Evolutionary conservation across 2,113 vertebrate genomes (phyloP).

Genomic region (Sapayoa aenigma): DNA sequence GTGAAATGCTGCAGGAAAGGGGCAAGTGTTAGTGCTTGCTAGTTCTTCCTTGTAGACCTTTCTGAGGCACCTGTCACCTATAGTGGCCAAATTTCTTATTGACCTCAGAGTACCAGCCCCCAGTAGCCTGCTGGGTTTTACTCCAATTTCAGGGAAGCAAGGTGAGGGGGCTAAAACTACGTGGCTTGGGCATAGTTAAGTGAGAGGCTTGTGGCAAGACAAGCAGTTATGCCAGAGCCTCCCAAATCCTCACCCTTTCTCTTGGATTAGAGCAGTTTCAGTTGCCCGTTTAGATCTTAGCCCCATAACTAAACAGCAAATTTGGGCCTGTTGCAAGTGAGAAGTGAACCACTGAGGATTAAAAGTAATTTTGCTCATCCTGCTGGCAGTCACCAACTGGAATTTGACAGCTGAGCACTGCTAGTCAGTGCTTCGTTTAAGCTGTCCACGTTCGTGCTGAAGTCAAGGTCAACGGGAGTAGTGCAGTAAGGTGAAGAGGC

Average conservation of each 20-base stretch:
- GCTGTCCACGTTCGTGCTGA: neutral
- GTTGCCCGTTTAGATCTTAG: neutral
- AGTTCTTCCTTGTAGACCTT: neutral
- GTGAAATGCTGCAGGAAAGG: neutral
- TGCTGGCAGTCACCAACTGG: neutral
- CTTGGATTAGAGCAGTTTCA: neutral
- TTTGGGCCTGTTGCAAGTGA: neutral
- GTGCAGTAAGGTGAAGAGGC: neutral
- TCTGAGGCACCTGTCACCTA: neutral
- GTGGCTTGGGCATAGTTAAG: neutral
- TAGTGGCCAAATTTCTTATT: neutral
- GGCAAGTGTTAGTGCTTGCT: neutral
- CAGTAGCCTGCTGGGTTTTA: neutral
- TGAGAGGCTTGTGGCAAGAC: neutral
- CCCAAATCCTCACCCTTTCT: neutral
- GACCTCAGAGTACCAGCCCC: neutral
- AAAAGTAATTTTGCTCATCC: neutral
- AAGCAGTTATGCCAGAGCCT: neutral
- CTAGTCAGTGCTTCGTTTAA: neutral
- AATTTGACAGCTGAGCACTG: constrained; percentile 29
- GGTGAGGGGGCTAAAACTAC: neutral
- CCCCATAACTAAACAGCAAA: neutral
- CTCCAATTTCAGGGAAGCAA: neutral
- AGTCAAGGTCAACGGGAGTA: constrained; percentile 18
- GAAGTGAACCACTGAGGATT: neutral